Conservation (phyloP, 2,113 vertebrate genomes). For the Actinemys pallida region DNA sequence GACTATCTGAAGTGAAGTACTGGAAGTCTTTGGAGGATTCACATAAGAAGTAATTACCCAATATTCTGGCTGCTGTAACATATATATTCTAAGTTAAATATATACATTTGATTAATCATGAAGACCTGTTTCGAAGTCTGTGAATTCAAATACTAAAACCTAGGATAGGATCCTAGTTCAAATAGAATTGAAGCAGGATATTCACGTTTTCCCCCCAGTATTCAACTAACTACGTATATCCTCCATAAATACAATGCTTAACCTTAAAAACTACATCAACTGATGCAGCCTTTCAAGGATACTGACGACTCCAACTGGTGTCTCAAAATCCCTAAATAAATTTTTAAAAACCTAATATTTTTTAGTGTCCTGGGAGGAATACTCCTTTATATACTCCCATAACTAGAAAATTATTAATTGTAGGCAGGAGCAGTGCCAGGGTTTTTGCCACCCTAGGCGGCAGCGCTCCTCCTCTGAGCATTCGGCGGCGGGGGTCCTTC, state of each 20-base stretch:
- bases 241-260: neutral
- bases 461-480: no score
- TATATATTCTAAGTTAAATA: neutral
- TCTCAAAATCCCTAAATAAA: neutral
- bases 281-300: neutral
- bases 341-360: no score
- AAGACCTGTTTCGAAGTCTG: neutral
- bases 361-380: neutral
- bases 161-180: neutral
- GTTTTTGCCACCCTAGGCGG: no score
- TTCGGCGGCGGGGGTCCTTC: no score
- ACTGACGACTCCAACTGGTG: neutral
- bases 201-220: neutral
- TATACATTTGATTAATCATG: neutral
- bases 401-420: neutral
- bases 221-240: neutral
- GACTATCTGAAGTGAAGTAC: neutral
- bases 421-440: no score
- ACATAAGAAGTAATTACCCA: neutral
- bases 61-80: neutral
- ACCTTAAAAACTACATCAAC: neutral
- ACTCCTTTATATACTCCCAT: neutral
- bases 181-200: neutral
- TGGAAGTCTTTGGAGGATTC: neutral
- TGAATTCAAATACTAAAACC: neutral